Evolutionary conservation across 2,888 invertebrate species (phyloP).

Genomic region (Rapana venosa): DNA sequence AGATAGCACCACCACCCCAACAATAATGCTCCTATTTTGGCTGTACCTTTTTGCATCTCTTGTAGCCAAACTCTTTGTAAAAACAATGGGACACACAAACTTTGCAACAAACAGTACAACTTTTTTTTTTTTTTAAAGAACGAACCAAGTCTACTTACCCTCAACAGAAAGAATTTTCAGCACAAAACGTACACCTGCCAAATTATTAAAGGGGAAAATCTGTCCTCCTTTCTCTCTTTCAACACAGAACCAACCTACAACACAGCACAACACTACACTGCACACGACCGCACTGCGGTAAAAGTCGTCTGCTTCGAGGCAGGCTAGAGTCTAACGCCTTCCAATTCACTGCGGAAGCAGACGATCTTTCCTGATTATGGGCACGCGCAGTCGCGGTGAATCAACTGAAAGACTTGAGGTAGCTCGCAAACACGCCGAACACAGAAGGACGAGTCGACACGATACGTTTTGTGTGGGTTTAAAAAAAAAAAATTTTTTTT

Average conservation of each 20-base stretch:
- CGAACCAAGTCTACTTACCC: neutral
- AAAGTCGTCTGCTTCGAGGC: neutral
- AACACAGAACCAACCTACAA: neutral
- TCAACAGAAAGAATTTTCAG: neutral
- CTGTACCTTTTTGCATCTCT: no score
- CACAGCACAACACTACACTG: neutral
- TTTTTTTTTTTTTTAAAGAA: no score
- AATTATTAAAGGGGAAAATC: neutral
- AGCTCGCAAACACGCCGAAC: no score
- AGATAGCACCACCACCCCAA: no score
- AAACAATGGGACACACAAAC: no score
- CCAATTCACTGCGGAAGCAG: neutral
- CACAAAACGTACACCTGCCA: neutral
- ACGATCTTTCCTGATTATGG: slow-evolving; percentile 11
- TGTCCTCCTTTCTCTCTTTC: neutral
- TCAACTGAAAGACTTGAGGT: neutral
- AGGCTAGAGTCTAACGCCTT: neutral
- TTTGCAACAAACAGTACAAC: no score
- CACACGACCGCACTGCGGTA: neutral
- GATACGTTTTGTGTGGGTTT: no score
- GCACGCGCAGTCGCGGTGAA: slow-evolving; percentile 8
- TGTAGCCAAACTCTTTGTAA: no score
- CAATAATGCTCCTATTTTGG: no score
- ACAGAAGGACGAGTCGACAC: no score
- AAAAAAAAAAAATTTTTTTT: no score